Evolutionary conservation across 2,888 invertebrate species (phyloP).

Genomic region (Tuberolachnus salignus): DNA sequence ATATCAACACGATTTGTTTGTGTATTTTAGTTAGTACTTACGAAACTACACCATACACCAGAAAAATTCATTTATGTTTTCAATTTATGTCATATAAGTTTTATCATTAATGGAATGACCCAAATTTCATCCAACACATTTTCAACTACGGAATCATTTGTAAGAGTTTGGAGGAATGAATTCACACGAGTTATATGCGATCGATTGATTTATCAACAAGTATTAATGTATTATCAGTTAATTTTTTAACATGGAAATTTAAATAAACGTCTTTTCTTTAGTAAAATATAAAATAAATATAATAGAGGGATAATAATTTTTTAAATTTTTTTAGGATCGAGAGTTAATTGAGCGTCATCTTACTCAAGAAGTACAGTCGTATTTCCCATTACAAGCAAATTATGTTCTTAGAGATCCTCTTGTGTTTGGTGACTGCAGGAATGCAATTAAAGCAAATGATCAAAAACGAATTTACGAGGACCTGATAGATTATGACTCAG

Average conservation of each 20-base stretch:
- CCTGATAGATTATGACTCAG: slow-evolving; percentile 85
- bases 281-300: background rate
- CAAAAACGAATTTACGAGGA: slow-evolving; percentile 76
- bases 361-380: slow-evolving; percentile 64
- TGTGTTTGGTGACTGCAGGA: slow-evolving; percentile 87
- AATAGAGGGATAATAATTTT: background rate
- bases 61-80: slow-evolving; percentile 94
- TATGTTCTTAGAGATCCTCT: slow-evolving; percentile 81
- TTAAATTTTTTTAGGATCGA: slow-evolving; percentile 15
- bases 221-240: slow-evolving; percentile 60
- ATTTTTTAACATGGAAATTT: background rate
- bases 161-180: slow-evolving; percentile 91
- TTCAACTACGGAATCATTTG: slow-evolving; percentile 72
- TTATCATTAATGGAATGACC: slow-evolving; percentile 81
- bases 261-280: background rate
- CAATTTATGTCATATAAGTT: slow-evolving; percentile 87
- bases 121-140: slow-evolving; percentile 76
- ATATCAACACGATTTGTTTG: too few relatives aligned
- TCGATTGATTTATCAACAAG: slow-evolving; percentile 74
- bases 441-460: slow-evolving; percentile 80
- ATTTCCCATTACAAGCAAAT: slow-evolving; percentile 68
- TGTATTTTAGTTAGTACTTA: slow-evolving; percentile 69
- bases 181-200: slow-evolving; percentile 86
- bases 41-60: slow-evolving; percentile 86
- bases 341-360: slow-evolving; percentile 34